phyloP scores from a whole-genome alignment of 2,113 vertebrate species.

The Mobula hypostoma region DNA sequence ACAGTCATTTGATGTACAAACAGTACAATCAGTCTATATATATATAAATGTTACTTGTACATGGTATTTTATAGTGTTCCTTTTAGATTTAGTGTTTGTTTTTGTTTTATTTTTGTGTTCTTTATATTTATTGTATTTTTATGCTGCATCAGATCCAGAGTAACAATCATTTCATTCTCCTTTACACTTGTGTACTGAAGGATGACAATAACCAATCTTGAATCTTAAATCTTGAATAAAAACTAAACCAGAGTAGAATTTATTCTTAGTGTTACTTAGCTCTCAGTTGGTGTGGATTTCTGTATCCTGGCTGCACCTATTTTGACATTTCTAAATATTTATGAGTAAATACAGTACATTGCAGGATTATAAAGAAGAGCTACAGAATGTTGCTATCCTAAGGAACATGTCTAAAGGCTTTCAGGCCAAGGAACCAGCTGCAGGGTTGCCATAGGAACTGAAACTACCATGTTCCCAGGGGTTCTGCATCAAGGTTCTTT shows the following conservation, averaged over 20 bases:
- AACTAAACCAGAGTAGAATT: neutral
- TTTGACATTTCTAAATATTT: neutral
- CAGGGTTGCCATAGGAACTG: conserved; percentile 14
- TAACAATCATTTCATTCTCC: too few relatives aligned
- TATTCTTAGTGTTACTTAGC: neutral
- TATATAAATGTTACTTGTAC: too few relatives aligned
- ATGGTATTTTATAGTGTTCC: too few relatives aligned
- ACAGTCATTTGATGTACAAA: too few relatives aligned
- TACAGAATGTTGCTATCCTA: neutral
- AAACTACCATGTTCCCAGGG: neutral
- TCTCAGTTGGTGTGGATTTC: neutral
- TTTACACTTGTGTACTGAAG: too few relatives aligned
- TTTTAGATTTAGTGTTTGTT: too few relatives aligned
- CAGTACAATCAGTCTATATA: too few relatives aligned
- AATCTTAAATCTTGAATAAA: neutral
- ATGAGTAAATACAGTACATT: neutral
- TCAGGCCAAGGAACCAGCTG: neutral
- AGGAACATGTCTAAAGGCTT: neutral
- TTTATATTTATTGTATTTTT: too few relatives aligned
- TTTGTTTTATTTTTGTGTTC: too few relatives aligned
- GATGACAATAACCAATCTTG: too few relatives aligned
- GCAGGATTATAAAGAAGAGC: neutral
- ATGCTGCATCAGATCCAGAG: too few relatives aligned
- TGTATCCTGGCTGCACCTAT: neutral
- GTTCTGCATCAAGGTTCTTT: neutral